Base-by-base conservation (phyloP, 2,888 invertebrate genomes). In the Acleris cristana region DNA sequence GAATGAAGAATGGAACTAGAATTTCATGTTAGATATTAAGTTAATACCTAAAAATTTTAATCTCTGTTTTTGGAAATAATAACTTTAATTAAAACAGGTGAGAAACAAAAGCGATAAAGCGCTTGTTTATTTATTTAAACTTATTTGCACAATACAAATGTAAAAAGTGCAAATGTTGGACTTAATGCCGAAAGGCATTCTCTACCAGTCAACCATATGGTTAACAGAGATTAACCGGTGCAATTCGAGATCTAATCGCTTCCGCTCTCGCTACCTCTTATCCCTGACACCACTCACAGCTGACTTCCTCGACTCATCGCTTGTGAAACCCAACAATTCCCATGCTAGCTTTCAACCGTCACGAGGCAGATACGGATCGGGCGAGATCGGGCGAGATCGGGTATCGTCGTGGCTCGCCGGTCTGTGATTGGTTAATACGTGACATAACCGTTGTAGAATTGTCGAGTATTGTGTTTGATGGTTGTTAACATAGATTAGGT, bases 281-380 rank as follows among this genome's bases (percentile, higher is more conserved):
- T 65, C 21, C 14, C 34, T 54, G 30, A 19, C 3, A 18, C 53
- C 7, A 30, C 44, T 34, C 34, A 30, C 74, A 71, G 72, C 72
- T 70, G 70, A 78, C 77, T 80, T 81, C 81, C 81, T 80, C 74
- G 65, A 66, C 59, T 70, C 76, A 80, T 82, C 77, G 71, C 69
- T 81, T 80, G 71, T 74, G 79, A 79, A 76, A 79, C 72, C 59
- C 70, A 58, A 65, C 77, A 76, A 73, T 82, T 82, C 82, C 77
- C 82, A 82, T 76, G 76, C 82, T 78, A 75, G 70, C 73, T 74
- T 71, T 73, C 74, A 76, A 78, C 73, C 74, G 76, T 82, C 81
- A 80, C 83, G 81, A 80, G 56, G 66, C 69, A 21, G 72, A 69
- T 72, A 49, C 51, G 56, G 61, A 66, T 70, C 72, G 59, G 67